Percentiles rank a stretch among this genome's conserved stretches.
These are phyloP conservation scores for Drymodes brunneopygia DNA, from an alignment of 2,113 vertebrate genomes.

Conservation along the genomic window DNA sequence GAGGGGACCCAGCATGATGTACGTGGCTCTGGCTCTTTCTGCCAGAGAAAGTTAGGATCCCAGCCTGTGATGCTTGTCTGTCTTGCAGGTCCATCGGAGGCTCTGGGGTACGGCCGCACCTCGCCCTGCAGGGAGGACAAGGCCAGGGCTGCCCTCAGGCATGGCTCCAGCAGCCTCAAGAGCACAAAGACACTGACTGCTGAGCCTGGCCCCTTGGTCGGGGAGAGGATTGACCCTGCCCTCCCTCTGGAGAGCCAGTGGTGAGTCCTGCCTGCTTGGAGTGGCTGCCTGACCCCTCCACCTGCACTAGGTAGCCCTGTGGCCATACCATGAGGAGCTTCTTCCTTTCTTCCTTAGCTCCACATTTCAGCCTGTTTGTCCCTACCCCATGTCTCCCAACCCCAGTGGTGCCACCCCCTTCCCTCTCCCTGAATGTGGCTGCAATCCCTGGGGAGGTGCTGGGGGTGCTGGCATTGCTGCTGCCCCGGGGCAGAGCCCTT, in stretches of 20 bases:
- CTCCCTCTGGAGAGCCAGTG: slow-evolving; percentile 94
- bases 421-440: neutral
- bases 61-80: neutral
- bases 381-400: neutral
- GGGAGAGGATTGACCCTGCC: slow-evolving; percentile 89
- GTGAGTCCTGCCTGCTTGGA: slow-evolving; percentile 78
- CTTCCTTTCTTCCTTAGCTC: neutral
- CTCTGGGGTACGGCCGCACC: slow-evolving; percentile 79
- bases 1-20: neutral
- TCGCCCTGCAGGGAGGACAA: slow-evolving; percentile 89
- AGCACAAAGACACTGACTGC: slow-evolving; percentile 79
- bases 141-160: slow-evolving; percentile 79
- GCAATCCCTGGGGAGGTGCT: accelerated
- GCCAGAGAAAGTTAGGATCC: neutral
- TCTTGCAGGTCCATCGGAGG: slow-evolving; percentile 86
- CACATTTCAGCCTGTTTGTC: neutral
- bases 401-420: accelerated
- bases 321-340: neutral
- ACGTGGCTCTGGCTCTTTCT: neutral
- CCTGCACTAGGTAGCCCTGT: neutral
- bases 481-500: neutral
- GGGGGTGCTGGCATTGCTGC: neutral
- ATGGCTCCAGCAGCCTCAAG: slow-evolving; percentile 83
- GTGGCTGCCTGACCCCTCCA: neutral
- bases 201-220: slow-evolving; percentile 80